phyloP scores from a whole-genome alignment of 2,113 vertebrate genomes.

The Varanus salvator region DNA sequence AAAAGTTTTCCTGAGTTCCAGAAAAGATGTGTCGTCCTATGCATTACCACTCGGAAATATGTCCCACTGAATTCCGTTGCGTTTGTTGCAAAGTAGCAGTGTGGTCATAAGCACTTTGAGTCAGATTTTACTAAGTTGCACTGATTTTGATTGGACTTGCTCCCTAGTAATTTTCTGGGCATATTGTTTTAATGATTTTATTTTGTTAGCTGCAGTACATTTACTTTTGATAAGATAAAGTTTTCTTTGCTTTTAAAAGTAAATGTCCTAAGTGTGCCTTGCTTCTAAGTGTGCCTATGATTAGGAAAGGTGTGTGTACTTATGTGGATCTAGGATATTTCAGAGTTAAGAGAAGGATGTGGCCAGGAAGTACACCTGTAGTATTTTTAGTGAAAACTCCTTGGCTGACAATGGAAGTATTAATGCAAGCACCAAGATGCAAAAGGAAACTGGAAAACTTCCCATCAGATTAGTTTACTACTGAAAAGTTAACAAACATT shows the following conservation, averaged over 20 bases:
- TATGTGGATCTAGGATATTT: background rate
- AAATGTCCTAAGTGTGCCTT: background rate
- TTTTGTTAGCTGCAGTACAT: background rate
- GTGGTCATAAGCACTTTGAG: background rate
- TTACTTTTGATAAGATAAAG: background rate
- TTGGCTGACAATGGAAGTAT: conserved; percentile 46
- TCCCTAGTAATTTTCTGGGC: background rate
- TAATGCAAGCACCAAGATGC: background rate
- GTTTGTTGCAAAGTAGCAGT: background rate
- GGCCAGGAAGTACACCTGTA: no score
- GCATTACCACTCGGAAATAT: background rate
- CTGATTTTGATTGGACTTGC: background rate
- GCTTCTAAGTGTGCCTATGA: background rate
- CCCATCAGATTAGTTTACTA: background rate
- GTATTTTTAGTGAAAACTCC: background rate
- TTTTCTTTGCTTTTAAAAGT: background rate
- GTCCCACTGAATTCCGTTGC: background rate
- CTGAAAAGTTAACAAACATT: background rate
- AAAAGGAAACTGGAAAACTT: background rate
- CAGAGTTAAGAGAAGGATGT: background rate
- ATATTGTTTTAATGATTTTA: background rate
- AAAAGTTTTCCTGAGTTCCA: background rate
- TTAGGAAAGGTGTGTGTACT: background rate
- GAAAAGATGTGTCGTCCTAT: background rate
- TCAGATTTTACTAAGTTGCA: no score